Evolutionary conservation across 2,888 invertebrate genomes (phyloP), one percentile per base, ranked within the genome.

Genomic region (Lasioglossum calceatum): DNA sequence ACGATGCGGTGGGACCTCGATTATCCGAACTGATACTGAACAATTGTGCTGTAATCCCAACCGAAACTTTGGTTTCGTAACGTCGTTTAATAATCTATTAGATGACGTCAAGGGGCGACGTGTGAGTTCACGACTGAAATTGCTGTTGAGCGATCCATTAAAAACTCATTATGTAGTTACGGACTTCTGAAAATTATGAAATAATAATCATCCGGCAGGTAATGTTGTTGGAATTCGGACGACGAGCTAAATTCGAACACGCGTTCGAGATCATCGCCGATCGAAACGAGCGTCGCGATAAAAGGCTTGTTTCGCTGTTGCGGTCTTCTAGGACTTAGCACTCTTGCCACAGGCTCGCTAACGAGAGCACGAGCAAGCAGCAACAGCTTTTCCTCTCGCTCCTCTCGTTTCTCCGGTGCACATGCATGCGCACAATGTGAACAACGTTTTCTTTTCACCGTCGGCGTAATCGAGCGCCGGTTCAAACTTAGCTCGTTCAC

Each of bases 361-460:
- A 64, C 39, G 75, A 71, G 72, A 72, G 71, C 27, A 10, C 39
- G 71, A 39, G 12, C 67, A 36, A 67, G 2, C 27, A 44, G 32
- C 32, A 14, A 5, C 16, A 16, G 64, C 32, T 64, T 64, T 32
- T 64, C 64, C 64, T 64, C 32, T 64, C 64, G 32, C 42, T 19
- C 19, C 83, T 64, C 75, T 50, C 64, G 81, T 77, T 44, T 75
- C 44, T 50, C 73, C 71, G 81, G 82, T 72, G 83, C 82, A 71
- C 85, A 72, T 79, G 79, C 79, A 87, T 83, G 82, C 84, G 19
- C 67, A 70, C 36, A 88, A 88, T 88, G 58, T n/a, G 84, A 89
- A 85, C 85, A 89, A 89, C 88, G 81, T 87, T 88, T 89, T 89
- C 89, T 88, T 89, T 89, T 88, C 84, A 82, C 80, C 85, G 88